Evolutionary conservation across 2,797 vertebrate species (phyloP), one percentile per base, ranked within the genome.

Genomic region (Scolopax bukidnonensis): DNA sequence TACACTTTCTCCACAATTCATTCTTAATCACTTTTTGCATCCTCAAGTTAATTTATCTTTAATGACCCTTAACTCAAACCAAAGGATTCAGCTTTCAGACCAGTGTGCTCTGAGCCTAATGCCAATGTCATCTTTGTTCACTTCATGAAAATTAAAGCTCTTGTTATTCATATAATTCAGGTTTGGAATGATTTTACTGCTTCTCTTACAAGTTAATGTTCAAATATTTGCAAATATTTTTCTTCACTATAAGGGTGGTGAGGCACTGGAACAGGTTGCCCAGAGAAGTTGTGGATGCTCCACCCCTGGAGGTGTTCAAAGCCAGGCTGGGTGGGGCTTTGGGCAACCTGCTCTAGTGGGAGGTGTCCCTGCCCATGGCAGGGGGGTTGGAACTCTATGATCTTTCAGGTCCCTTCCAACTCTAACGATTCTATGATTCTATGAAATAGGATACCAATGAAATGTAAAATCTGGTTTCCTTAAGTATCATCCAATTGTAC

Each of bases 1-100:
- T 40, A 51, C 0, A 1, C 4, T 40, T 80, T 84, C 23, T 45
- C 32, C 38, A 21, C 0, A 2, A 63, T 16, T 80, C 0, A 28
- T 75, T 83, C 74, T 80, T 56, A 75, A 87, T 63, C 2, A 3
- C 13, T 32, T 57, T 82, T 87, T 77, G 15, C 16, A 67, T 75
- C 7, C 2, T 63, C 4, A 45, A 10, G 7, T 45, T 85, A 51
- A 11, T 60, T 84, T 88, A 7, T 57, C 11, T 80, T 70, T 56
- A 28, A 40, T 24, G 11, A 54, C 25, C 36, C 16, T 33, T 63
- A 30, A 13, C 41, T 87, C 16, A 76, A 77, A 20, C 19, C 23
- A 64, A 67, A 80, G 15, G 6, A 68, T 51, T 85, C 68, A 50
- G 12, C 15, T 85, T 51, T 85, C 36, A 68, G 23, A 61, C 23